Evolutionary conservation across 2,797 vertebrate genomes (phyloP).

Genomic region (Danio jaintianensis): DNA sequence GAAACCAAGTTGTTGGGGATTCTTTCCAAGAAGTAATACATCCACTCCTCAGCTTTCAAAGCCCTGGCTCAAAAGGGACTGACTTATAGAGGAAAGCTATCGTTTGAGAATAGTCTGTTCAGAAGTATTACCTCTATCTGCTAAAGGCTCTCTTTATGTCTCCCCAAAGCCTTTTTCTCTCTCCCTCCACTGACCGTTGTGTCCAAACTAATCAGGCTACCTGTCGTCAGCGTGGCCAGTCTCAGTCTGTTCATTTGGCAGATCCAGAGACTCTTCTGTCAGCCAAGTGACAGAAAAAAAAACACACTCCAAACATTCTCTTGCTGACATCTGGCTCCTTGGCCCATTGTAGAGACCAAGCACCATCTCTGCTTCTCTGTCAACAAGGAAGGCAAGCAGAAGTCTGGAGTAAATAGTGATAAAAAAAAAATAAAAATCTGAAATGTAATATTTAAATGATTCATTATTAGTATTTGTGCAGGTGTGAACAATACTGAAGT

Average conservation of each 20-base stretch:
- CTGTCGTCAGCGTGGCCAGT: conserved; percentile 50
- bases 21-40: conserved; percentile 16
- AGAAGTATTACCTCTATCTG: conserved; percentile 48
- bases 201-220: conserved; percentile 60
- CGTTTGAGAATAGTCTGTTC: conserved; percentile 35
- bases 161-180: conserved; percentile 39
- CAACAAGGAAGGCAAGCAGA: neutral
- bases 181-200: conserved; percentile 52
- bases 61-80: conserved; percentile 22
- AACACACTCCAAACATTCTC: neutral
- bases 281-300: conserved; percentile 50
- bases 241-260: conserved; percentile 54
- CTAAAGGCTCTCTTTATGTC: conserved; percentile 43
- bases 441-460: neutral
- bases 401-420: neutral
- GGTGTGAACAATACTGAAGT: conserved; percentile 20
- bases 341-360: neutral
- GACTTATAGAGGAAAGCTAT: conserved; percentile 40
- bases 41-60: conserved; percentile 39
- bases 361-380: conserved; percentile 7
- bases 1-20: conserved; percentile 7
- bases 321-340: conserved; percentile 8
- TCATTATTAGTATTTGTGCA: conserved; percentile 30
- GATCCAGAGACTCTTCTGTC: conserved; percentile 40
- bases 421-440: neutral